phyloP scores from a whole-genome alignment of 2,888 invertebrate genomes.

The Cantharis rustica region DNA sequence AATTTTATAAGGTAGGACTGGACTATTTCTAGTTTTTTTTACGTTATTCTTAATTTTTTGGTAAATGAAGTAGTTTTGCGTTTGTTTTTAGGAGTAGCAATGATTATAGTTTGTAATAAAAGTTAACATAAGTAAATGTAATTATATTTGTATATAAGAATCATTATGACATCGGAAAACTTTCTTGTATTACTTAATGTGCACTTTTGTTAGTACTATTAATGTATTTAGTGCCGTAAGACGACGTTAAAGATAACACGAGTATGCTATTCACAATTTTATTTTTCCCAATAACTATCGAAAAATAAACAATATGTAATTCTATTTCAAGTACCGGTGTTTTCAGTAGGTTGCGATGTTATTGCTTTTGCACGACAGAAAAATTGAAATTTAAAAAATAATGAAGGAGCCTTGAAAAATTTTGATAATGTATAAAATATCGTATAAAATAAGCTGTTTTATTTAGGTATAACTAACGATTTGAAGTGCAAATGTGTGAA shows the following conservation, averaged over 20 bases:
- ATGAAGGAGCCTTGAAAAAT: neutral
- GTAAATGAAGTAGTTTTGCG: neutral
- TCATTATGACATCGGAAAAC: constrained; percentile 9
- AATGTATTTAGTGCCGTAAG: neutral
- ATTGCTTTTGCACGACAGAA: neutral
- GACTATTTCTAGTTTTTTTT: neutral
- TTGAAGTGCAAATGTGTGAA: constrained; percentile 53
- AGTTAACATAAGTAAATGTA: constrained; percentile 36
- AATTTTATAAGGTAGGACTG: neutral
- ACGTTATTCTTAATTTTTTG: neutral
- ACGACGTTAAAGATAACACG: neutral
- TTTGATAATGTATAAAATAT: neutral
- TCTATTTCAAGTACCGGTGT: neutral
- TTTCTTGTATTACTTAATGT: constrained; percentile 4
- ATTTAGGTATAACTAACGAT: constrained; percentile 13
- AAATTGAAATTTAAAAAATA: neutral
- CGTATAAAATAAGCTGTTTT: neutral
- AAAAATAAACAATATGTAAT: neutral
- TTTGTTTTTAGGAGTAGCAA: neutral
- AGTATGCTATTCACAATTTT: neutral
- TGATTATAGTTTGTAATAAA: constrained; percentile 3
- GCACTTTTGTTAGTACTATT: constrained; percentile 2
- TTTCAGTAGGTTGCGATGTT: neutral
- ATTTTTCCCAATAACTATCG: neutral
- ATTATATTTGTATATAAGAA: constrained; percentile 32